Percentiles rank a stretch among this genome's conserved stretches.
Conservation (phyloP, 2,888 invertebrate species). For the Galerucella nymphaeae region DNA sequence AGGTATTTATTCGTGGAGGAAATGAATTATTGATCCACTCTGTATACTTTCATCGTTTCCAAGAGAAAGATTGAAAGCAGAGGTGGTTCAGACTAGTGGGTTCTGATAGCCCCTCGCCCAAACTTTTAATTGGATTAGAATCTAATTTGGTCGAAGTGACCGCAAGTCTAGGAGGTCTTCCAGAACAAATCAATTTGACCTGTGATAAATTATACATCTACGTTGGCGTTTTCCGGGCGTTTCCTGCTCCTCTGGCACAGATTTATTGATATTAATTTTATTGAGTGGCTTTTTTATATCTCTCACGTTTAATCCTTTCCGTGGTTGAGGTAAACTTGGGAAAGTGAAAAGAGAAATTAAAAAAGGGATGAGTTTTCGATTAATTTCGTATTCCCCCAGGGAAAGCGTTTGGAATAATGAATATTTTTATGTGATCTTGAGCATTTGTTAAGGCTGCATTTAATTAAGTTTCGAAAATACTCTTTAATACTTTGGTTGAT, state of each 20-base stretch:
- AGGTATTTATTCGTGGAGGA: too few species aligned
- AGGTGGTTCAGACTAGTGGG: slow-evolving; percentile 51
- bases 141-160: slow-evolving; percentile 66
- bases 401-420: too few species aligned
- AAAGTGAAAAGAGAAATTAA: slow-evolving; percentile 23
- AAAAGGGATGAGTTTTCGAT: neutral
- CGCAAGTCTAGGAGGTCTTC: slow-evolving; percentile 58
- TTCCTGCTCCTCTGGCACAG: slow-evolving; percentile 41
- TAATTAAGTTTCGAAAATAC: too few species aligned
- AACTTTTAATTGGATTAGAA: slow-evolving; percentile 68
- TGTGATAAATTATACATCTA: slow-evolving; percentile 56
- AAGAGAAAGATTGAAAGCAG: slow-evolving; percentile 47
- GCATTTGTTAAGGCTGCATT: too few species aligned
- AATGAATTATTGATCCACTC: slow-evolving; percentile 3
- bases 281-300: slow-evolving; percentile 47
- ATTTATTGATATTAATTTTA: slow-evolving; percentile 50
- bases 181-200: slow-evolving; percentile 62
- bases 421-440: too few species aligned
- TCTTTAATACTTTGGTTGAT: too few species aligned
- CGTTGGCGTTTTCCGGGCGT: slow-evolving; percentile 37
- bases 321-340: slow-evolving; percentile 18
- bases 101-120: slow-evolving; percentile 57
- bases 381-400: neutral
- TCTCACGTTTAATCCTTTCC: slow-evolving; percentile 29
- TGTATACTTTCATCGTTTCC: slow-evolving; percentile 29